phyloP scores from a whole-genome alignment of 2,797 vertebrate genomes.

The Allobates femoralis region DNA sequence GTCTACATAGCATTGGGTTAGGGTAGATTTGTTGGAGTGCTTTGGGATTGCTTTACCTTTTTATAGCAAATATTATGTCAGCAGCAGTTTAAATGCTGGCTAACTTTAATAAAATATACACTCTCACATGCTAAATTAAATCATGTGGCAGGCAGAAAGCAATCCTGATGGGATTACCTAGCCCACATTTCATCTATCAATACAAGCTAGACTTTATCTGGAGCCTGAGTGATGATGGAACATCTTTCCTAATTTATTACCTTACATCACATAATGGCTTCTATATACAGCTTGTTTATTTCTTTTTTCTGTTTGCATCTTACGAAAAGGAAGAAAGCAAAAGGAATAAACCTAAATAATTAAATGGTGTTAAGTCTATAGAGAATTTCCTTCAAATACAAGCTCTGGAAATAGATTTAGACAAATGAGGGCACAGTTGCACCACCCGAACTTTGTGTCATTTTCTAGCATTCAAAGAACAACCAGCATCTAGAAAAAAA shows the following conservation, averaged over 20 bases:
- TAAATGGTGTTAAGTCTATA: slow-evolving; percentile 44
- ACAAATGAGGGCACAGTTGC: slow-evolving; percentile 46
- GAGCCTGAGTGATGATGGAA: slow-evolving; percentile 6
- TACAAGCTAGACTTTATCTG: not conserved
- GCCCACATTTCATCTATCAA: slow-evolving; percentile 43
- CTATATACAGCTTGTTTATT: slow-evolving; percentile 40
- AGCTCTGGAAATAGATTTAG: slow-evolving; percentile 39
- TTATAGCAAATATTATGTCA: not conserved
- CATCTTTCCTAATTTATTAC: slow-evolving; percentile 48
- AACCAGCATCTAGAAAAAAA: not conserved
- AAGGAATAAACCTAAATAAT: slow-evolving; percentile 57
- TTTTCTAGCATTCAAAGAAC: not conserved
- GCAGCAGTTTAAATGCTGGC: not conserved
- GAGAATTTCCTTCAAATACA: slow-evolving; percentile 46
- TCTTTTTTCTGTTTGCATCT: slow-evolving; percentile 34
- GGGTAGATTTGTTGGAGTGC: not conserved
- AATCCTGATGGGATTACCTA: slow-evolving; percentile 29
- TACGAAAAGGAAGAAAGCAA: slow-evolving; percentile 32
- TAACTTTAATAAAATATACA: slow-evolving; percentile 43
- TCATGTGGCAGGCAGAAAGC: slow-evolving; percentile 1
- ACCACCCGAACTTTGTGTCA: not conserved
- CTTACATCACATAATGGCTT: slow-evolving; percentile 43
- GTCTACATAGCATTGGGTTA: not conserved
- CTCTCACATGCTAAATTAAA: not conserved
- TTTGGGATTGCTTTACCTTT: not conserved